A percentile compares a stretch with the other conserved stretches of the same genome.
These are phyloP conservation scores for Orgyia antiqua DNA, from an alignment of 2,888 invertebrate genomes.

Conservation along the genomic window DNA sequence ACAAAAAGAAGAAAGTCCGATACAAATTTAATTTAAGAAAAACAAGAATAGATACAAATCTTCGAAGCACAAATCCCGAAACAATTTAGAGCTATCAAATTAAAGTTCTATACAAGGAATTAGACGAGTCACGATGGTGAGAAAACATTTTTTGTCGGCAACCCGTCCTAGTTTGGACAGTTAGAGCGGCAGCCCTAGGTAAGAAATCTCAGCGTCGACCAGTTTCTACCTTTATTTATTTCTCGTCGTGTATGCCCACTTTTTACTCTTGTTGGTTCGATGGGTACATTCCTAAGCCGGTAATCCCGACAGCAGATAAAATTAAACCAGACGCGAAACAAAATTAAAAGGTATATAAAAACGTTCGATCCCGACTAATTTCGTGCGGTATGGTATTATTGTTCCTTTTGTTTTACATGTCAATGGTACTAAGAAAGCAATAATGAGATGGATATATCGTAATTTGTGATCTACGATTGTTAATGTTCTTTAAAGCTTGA, in stretches of 20 bases:
- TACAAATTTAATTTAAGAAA: slow-evolving; percentile 17
- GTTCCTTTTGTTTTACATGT: slow-evolving; percentile 33
- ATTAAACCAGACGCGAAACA: slow-evolving; percentile 77
- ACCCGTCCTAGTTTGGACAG: slow-evolving; percentile 21
- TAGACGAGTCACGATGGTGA: slow-evolving; percentile 28
- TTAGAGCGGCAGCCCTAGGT: slow-evolving; percentile 36
- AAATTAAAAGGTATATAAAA: slow-evolving; percentile 75
- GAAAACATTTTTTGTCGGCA: slow-evolving; percentile 24
- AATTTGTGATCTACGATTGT: slow-evolving; percentile 26
- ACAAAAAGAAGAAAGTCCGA: slow-evolving; percentile 9
- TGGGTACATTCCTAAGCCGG: slow-evolving; percentile 75
- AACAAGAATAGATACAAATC: slow-evolving; percentile 20
- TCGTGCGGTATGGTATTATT: slow-evolving; percentile 63
- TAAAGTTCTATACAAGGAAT: slow-evolving; percentile 31
- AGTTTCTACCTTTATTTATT: slow-evolving; percentile 73
- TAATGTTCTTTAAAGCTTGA: slow-evolving; percentile 12
- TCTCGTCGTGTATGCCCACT: slow-evolving; percentile 63
- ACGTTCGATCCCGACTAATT: slow-evolving; percentile 71
- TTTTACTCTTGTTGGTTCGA: slow-evolving; percentile 71
- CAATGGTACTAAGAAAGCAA: slow-evolving; percentile 17
- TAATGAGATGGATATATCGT: slow-evolving; percentile 24
- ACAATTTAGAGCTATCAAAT: slow-evolving; percentile 34
- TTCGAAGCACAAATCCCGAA: slow-evolving; percentile 22
- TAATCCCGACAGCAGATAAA: slow-evolving; percentile 76
- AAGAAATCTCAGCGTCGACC: slow-evolving; percentile 65